Base-by-base conservation (phyloP, 2,888 invertebrate genomes). In the Augochlorella aurata region DNA sequence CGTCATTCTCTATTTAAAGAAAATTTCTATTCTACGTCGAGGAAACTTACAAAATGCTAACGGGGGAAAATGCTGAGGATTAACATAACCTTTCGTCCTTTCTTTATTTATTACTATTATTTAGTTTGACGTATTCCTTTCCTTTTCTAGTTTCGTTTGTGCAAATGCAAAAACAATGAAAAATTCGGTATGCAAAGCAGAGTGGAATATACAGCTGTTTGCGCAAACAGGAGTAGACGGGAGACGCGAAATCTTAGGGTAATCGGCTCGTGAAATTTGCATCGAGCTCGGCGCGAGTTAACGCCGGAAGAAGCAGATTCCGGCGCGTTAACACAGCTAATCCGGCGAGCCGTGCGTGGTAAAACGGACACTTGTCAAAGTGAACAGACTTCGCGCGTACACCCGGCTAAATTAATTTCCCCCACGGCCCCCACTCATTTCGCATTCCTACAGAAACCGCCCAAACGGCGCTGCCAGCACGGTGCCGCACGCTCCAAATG, bases 401-500 rank as follows among this genome's bases (percentile, higher is more conserved):
- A 79, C 83, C 72, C 69, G 38, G 84, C 84, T 83, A 88, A 90
- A 90, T 90, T 90, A 90, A 90, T 90, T 90, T 87, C 83, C 88
- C 75, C 82, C 75, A 77, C 52, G 76, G 80, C 65, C 75, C 75
- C 78, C 84, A 74, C 84, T 88, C 89, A 90, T 90, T 90, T 88
- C 85, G 86, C 90, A 90, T 90, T 89, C 87, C 87, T 83, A 75
- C 81, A 77, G 81, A 71, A 74, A 63, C 82, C 68, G 69, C 68
- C 54, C 14, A 24, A 58, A 24, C 66, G 54, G 72, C 76, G 73
- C 70, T 69, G 77, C 67, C 69, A 58, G 73, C 81, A 76, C 79
- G 81, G 66, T 80, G 80, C 63, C 84, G 74, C 68, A 61, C 83
- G 77, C 84, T 82, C 84, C 79, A 77, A 81, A 68, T 77, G 79